Conservation (phyloP, 2,888 invertebrate genomes). For the Tetanocera ferruginea region DNA sequence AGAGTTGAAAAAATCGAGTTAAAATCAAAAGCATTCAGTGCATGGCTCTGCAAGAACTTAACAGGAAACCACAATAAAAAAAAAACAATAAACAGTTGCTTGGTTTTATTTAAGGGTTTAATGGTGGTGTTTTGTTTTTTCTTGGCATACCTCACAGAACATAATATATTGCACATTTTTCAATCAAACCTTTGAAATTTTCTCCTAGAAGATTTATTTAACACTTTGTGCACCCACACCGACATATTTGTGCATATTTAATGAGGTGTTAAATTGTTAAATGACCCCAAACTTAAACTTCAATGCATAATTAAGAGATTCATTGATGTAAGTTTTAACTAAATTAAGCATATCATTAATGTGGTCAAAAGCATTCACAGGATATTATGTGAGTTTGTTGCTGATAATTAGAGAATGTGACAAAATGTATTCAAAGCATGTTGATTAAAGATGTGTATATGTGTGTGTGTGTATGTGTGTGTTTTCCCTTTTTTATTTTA, state of each 20-base stretch:
- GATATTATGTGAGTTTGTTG: no score
- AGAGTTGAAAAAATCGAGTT: background rate
- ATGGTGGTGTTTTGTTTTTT: background rate
- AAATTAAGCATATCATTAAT: background rate
- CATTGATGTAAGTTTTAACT: slow-evolving; percentile 10
- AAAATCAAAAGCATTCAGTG: background rate
- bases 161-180: no score
- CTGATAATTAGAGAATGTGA: no score
- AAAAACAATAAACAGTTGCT: background rate
- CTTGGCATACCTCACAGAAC: no score
- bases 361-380: background rate
- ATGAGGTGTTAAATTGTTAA: slow-evolving; percentile 24
- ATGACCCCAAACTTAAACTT: background rate
- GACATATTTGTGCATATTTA: background rate
- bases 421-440: no score
- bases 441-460: no score
- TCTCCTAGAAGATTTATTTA: no score
- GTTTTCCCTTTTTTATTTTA: no score
- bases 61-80: background rate
- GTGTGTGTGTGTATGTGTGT: no score
- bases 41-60: background rate
- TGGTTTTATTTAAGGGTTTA: background rate
- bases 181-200: no score
- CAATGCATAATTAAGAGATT: slow-evolving; percentile 27
- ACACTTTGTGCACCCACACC: no score